A percentile compares a stretch with the other conserved stretches of the same genome.
Conservation (phyloP, 2,888 invertebrate genomes). For the Ichneumon xanthorius region DNA sequence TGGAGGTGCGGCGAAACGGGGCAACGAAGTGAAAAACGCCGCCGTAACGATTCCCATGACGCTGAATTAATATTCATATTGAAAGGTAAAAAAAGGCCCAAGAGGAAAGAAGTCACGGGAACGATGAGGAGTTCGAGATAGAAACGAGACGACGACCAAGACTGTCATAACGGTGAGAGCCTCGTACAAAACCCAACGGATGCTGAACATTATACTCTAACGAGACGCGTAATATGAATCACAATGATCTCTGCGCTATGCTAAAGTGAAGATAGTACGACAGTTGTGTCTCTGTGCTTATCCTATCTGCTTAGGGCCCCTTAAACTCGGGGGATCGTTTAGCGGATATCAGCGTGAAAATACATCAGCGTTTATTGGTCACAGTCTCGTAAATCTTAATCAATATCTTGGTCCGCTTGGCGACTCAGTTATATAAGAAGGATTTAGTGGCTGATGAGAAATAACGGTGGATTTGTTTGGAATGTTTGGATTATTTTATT, state of each 20-base stretch:
- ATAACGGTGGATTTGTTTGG: not conserved
- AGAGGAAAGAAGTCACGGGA: constrained; percentile 16
- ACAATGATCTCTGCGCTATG: constrained; percentile 10
- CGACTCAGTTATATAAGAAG: not conserved
- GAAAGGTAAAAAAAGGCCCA: not conserved
- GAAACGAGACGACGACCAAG: constrained; percentile 1
- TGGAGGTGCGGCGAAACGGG: too few relatives aligned
- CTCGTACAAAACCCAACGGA: constrained; percentile 51
- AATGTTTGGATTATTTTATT: too few relatives aligned
- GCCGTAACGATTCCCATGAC: too few relatives aligned
- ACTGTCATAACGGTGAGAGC: not conserved
- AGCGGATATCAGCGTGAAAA: constrained; percentile 6
- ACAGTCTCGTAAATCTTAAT: constrained; percentile 17
- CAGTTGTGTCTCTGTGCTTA: not conserved
- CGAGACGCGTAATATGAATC: constrained; percentile 49
- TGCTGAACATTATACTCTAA: constrained; percentile 59
- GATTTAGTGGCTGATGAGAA: not conserved
- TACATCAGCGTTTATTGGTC: not conserved
- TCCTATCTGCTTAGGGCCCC: constrained; percentile 1
- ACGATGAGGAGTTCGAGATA: constrained; percentile 19
- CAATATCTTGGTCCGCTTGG: not conserved
- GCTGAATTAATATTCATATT: too few relatives aligned
- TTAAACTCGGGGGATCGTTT: not conserved
- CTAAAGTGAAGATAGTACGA: not conserved
- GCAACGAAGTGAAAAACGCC: too few relatives aligned